Evolutionary conservation across 2,113 vertebrate genomes (phyloP), one percentile per base, ranked within the genome.

Genomic region (Bambusicola thoracicus): DNA sequence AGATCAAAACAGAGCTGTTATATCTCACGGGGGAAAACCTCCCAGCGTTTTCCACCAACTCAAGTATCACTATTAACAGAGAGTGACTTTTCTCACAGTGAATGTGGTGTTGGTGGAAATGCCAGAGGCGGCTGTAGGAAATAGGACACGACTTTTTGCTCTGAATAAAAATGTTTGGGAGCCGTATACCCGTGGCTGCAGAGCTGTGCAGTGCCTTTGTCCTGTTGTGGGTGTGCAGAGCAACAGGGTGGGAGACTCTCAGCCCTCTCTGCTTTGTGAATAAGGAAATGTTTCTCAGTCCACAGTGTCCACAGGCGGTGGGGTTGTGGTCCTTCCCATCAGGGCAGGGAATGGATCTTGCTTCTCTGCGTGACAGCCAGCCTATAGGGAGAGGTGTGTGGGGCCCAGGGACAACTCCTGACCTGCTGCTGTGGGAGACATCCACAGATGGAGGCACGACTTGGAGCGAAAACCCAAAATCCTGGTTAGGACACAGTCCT

Each of bases 1-100:
- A 87, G 24, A 91, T 61, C 27, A 66, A 53, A 95, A 94, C 81
- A 85, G 86, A 94, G 91, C 27, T 48, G 25, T 61, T 91, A 81
- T 36, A 87, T 82, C 36, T 91, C 51, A 40, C 5, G 20, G 44
- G 22, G 78, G 67, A 81, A 88, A 85, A 95, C 15, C 32, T 94
- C 62, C 78, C 87, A 92, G 89, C 87, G 87, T 79, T 92, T 82
- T 79, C 85, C 89, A 92, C 93, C 87, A 92, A 89, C 91, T 85
- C 93, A 91, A 79, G 77, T 69, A 65, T 36, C 5, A 1, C 30
- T 89, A 82, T 68, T 68, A 78, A 91, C 84, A 94, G 89, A 90
- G 85, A 81, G 36, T 68, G 70, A 30, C 87, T 91, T 84, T 82
- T 85, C 87, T 96, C 34, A 20, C 62, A 81, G 61, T 34, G 78